Evolutionary conservation across 2,888 invertebrate genomes (phyloP).

Genomic region (Oscheius myriophilus): DNA sequence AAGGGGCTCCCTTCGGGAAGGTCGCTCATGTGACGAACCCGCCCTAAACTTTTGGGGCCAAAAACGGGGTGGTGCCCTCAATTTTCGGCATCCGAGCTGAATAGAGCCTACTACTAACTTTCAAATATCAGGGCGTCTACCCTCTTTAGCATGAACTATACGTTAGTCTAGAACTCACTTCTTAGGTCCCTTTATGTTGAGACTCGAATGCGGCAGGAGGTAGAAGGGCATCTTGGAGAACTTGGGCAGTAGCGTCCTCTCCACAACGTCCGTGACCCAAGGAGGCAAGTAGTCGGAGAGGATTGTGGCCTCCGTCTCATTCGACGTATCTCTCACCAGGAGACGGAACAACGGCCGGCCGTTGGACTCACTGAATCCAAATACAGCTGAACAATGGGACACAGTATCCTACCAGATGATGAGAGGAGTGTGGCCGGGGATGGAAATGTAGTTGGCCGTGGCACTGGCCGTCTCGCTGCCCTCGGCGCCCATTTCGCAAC

Average conservation of each 20-base stretch:
- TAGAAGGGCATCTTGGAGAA: conserved; percentile 97
- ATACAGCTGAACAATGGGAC: not conserved
- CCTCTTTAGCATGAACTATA: not conserved
- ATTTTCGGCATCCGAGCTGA: too few relatives aligned
- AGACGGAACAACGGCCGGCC: conserved; percentile 89
- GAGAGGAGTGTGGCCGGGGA: conserved; percentile 93
- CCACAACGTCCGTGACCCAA: conserved; percentile 66
- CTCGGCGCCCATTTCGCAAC: conserved; percentile 53
- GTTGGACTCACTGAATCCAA: conserved; percentile 83
- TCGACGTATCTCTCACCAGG: conserved; percentile 43
- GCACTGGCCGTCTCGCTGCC: conserved; percentile 41
- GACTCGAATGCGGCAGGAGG: conserved; percentile 88
- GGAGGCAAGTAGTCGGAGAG: conserved; percentile 52
- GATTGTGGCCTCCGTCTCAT: conserved; percentile 39
- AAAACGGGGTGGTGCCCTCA: too few relatives aligned
- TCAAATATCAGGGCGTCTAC: too few relatives aligned
- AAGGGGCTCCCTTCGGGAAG: too few relatives aligned
- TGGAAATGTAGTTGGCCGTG: conserved; percentile 77
- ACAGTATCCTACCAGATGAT: conserved; percentile 81
- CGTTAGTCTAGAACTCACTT: conserved; percentile 78
- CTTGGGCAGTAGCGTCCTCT: conserved; percentile 83
- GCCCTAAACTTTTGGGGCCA: too few relatives aligned
- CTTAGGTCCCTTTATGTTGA: conserved; percentile 79
- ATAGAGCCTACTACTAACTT: too few relatives aligned
- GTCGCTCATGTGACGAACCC: too few relatives aligned